phyloP scores from a whole-genome alignment of 92 coral and sea anemone species.

The Blastomussa wellsi region DNA sequence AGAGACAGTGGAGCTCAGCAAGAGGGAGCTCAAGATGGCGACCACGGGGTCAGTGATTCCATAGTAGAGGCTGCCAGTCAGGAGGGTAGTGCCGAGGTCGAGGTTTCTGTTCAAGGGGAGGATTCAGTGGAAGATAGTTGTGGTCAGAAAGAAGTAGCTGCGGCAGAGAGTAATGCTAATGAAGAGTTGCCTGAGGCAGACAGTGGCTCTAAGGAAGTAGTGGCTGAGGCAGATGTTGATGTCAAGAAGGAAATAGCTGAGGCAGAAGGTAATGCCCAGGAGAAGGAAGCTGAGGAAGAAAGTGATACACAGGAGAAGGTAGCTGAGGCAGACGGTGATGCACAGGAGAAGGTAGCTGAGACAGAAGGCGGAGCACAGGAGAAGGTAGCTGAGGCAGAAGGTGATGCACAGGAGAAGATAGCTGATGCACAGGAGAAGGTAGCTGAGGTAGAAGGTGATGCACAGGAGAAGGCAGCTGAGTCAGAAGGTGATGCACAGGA shows the following conservation, averaged over 20 bases:
- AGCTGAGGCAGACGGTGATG: background rate
- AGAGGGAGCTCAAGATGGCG: conserved; percentile 13
- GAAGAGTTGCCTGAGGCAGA: background rate
- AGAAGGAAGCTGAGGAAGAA: conserved; percentile 10
- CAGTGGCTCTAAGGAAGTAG: background rate
- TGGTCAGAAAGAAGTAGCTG: background rate
- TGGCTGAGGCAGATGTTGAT: background rate
- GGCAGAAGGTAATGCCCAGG: background rate
- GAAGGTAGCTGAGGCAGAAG: conserved; percentile 6
- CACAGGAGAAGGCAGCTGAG: background rate
- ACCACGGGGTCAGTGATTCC: background rate
- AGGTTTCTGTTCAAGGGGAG: background rate
- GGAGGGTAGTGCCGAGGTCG: conserved; percentile 1
- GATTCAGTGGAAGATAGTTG: conserved; percentile 7
- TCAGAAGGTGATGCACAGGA: background rate
- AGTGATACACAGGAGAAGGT: background rate
- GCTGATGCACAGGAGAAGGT: background rate
- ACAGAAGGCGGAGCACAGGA: background rate
- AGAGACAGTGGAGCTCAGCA: conserved; percentile 12
- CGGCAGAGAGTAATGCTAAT: background rate
- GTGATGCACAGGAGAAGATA: background rate
- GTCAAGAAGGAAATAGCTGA: background rate
- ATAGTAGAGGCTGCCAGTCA: conserved; percentile 13
- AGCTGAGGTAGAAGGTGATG: background rate
- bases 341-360: background rate